Evolutionary conservation across 2,888 invertebrate species (phyloP).

Genomic region (Oeneis ivallda): DNA sequence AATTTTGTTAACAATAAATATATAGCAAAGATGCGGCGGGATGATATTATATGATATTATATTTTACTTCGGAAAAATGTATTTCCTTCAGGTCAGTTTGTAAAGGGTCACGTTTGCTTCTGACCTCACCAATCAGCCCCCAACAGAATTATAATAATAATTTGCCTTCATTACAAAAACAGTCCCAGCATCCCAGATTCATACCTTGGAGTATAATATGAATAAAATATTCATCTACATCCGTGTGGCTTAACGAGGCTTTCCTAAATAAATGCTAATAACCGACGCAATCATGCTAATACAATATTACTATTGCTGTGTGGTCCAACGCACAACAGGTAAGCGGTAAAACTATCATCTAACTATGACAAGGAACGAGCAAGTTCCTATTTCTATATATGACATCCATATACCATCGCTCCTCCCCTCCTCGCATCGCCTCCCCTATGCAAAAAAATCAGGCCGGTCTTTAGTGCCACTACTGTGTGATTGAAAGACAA

Average conservation of each 20-base stretch:
- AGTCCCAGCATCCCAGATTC: conserved; percentile 27
- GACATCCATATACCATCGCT: too few species aligned
- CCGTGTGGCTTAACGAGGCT: conserved; percentile 59
- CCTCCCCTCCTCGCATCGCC: too few species aligned
- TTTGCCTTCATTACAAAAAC: conserved; percentile 5
- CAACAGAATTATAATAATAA: background rate
- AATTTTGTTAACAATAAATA: too few species aligned
- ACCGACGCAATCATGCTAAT: conserved; percentile 71
- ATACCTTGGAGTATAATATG: conserved; percentile 36
- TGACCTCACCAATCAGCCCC: background rate
- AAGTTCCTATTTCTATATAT: too few species aligned
- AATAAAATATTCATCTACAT: conserved; percentile 63
- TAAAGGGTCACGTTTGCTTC: background rate
- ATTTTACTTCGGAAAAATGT: too few species aligned
- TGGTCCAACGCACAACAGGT: conserved; percentile 47
- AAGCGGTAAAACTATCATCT: conserved; percentile 1
- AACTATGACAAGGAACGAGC: background rate
- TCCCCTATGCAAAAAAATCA: too few species aligned
- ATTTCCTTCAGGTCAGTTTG: background rate
- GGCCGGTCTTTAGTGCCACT: too few species aligned
- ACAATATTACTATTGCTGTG: conserved; percentile 56
- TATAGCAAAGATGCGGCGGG: too few species aligned
- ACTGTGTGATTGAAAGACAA: too few species aligned
- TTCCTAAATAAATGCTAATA: conserved; percentile 74
- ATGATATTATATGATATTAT: too few species aligned